Evolutionary conservation across 2,888 invertebrate genomes (phyloP), one percentile per base, ranked within the genome.

Genomic region (Catocala fraxini): DNA sequence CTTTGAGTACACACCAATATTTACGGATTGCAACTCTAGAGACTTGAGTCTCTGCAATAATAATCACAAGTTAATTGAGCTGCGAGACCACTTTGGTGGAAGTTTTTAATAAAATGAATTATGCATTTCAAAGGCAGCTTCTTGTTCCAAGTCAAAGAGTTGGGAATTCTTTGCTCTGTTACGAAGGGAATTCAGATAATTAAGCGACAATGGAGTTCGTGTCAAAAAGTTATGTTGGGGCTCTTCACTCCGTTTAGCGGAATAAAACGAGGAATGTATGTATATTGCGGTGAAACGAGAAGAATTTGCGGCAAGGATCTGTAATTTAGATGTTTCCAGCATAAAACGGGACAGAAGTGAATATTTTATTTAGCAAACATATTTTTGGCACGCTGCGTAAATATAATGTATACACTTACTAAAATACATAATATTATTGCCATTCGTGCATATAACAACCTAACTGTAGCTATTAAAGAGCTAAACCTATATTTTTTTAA

Each of bases 61-160:
- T 75, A 76, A 79, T 76, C 49, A 67, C 60, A 54, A 68, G 53
- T 64, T 70, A 68, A 79, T 79, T 68, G 71, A 51, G 56, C 15
- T 51, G 51, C 66, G 58, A 56, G 55, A 61, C 53, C 58, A 45
- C 41, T 46, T 61, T n/a, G 43, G 56, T 56, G 35, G 49, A 76
- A 76, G 59, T 73, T 79, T 78, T 76, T 70, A 65, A 66, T 68
- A 68, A 61, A 68, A 73, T 79, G 61, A 76, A 78, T 75, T 65
- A 75, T 75, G 66, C 64, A 75, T 73, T 65, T 72, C 65, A 67
- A 67, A 67, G 60, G 59, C 53, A 72, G 33, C 39, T 60, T 57
- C 61, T 54, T 61, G 60, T 62, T 63, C 39, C 15, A 34, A 46
- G 55, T 57, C 52, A 43, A 56, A 53, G 53, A 61, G 61, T 61